Conservation (phyloP, 2,113 vertebrate genomes). For the Notothenia rossii region DNA sequence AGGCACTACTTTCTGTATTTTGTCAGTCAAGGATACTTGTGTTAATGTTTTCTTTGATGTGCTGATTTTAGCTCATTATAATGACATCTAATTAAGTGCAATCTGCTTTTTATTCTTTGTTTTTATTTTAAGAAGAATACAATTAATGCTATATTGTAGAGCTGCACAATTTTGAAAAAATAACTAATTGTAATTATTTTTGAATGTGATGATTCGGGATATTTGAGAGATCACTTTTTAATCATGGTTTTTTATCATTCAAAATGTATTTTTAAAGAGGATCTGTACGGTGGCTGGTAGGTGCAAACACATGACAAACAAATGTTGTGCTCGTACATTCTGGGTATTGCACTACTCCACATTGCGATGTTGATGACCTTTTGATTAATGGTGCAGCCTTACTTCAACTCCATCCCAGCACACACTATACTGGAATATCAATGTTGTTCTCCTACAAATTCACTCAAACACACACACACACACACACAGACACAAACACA, state of each 20-base stretch:
- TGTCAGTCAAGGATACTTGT: background rate
- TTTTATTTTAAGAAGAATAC: background rate
- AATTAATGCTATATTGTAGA: background rate
- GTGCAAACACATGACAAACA: no score
- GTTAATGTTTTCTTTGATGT: background rate
- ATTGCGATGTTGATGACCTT: no score
- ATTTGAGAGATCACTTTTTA: no score
- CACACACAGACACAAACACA: constrained; percentile 5
- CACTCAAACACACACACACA: background rate
- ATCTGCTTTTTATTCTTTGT: background rate
- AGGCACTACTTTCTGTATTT: background rate
- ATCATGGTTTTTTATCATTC: no score
- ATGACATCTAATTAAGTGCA: background rate
- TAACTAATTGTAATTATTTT: no score
- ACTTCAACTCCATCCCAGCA: background rate
- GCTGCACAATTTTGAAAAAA: no score
- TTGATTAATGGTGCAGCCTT: no score
- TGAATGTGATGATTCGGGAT: no score
- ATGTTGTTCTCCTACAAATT: background rate
- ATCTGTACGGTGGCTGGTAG: no score
- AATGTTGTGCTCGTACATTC: no score
- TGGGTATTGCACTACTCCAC: no score
- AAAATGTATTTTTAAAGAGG: no score
- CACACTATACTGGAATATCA: background rate
- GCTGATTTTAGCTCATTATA: background rate